These are phyloP conservation scores for Rhynchonycteris naso DNA, from an alignment of 2,797 vertebrate genomes.

Conservation along the genomic window DNA sequence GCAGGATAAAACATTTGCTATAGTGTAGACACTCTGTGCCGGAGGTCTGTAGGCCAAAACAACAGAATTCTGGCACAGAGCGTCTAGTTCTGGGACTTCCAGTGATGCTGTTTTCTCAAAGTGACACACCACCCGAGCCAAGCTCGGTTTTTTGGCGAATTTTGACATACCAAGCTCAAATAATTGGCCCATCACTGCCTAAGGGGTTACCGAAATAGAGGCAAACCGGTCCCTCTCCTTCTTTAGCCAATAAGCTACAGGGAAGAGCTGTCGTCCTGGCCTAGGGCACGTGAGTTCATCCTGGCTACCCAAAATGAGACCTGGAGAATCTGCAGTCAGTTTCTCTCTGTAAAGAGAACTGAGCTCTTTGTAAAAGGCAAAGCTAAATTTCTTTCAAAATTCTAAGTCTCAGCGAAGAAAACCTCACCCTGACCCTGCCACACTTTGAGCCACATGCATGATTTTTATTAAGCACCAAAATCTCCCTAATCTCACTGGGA, in stretches of 20 bases:
- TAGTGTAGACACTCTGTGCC: too few relatives aligned
- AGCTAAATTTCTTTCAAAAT: not conserved
- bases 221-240: not conserved
- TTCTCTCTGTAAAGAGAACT: not conserved
- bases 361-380: not conserved
- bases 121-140: too few relatives aligned
- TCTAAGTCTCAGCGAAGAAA: not conserved
- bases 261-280: not conserved
- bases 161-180: too few relatives aligned
- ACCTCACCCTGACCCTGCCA: not conserved
- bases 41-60: too few relatives aligned
- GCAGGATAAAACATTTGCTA: too few relatives aligned
- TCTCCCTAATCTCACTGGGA: not conserved
- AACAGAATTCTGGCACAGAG: too few relatives aligned
- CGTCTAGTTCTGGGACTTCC: too few relatives aligned
- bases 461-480: not conserved
- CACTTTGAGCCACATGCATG: not conserved
- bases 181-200: too few relatives aligned
- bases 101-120: too few relatives aligned
- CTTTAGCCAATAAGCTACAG: not conserved
- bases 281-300: not conserved
- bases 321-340: accelerated
- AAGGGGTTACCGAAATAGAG: not conserved
- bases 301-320: not conserved
- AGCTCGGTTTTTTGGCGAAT: too few relatives aligned